These are phyloP conservation scores for Ispidina picta DNA, from an alignment of 2,797 vertebrate species.

Conservation along the genomic window DNA sequence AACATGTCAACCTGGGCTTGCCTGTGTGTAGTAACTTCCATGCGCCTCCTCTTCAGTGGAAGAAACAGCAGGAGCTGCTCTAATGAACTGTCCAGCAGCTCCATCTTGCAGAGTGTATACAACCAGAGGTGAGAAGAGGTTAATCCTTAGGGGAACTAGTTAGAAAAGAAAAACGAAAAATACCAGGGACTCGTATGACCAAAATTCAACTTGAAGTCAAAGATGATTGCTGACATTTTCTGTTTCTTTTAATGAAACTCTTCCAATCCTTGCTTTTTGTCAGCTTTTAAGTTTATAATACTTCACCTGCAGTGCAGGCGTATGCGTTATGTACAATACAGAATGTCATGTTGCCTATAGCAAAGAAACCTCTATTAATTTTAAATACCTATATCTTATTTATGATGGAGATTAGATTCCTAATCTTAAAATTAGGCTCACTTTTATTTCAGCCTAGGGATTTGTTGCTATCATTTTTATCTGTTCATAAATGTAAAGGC, in stretches of 20 bases:
- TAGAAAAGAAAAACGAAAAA: not conserved
- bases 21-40: constrained; percentile 1
- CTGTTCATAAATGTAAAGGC: not conserved
- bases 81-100: constrained; percentile 67
- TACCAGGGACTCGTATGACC: not conserved
- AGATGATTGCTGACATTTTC: not conserved
- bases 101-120: constrained; percentile 41
- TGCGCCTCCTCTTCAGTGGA: constrained; percentile 25
- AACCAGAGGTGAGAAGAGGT: constrained; percentile 73
- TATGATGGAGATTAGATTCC: constrained; percentile 1
- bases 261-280: not conserved
- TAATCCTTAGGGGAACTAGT: constrained; percentile 66
- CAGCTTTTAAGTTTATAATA: not conserved
- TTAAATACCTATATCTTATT: constrained; percentile 14
- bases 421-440: constrained; percentile 20
- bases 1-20: constrained; percentile 13
- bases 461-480: not conserved
- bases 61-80: constrained; percentile 58
- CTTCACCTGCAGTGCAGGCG: not conserved
- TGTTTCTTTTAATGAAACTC: not conserved
- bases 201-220: constrained; percentile 12
- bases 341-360: not conserved
- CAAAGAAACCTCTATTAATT: not conserved
- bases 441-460: not conserved
- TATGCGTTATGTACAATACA: not conserved